Percentiles rank a stretch among this genome's conserved stretches.
These are phyloP conservation scores for Telmatherina bonti DNA, from an alignment of 2,797 vertebrate species.

Conservation along the genomic window DNA sequence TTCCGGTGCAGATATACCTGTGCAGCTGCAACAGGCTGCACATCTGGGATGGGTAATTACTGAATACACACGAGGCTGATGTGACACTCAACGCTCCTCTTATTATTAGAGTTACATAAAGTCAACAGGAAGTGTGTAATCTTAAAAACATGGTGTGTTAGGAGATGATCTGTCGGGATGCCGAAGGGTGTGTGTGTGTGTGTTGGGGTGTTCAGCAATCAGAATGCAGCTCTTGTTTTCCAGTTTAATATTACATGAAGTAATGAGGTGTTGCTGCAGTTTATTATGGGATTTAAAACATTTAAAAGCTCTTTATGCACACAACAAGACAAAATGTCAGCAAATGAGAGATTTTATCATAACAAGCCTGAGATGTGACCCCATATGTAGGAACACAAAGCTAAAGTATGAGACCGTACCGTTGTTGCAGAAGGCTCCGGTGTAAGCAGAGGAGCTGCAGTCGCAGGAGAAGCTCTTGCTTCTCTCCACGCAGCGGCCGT, in stretches of 20 bases:
- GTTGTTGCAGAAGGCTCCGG: slow-evolving; percentile 90
- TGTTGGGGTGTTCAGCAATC: neutral
- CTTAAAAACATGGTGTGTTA: neutral
- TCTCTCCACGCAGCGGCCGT: slow-evolving; percentile 88
- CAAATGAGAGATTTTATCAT: too few relatives aligned
- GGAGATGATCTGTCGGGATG: slow-evolving; percentile 1
- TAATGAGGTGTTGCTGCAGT: neutral
- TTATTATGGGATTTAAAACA: neutral
- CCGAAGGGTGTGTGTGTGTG: too few relatives aligned
- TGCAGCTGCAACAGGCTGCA: slow-evolving; percentile 1
- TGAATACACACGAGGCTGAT: slow-evolving; percentile 5
- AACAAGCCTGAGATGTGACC: neutral
- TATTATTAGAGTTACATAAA: slow-evolving; percentile 11
- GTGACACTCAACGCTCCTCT: slow-evolving; percentile 20
- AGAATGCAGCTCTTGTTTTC: too few relatives aligned
- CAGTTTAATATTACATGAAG: too few relatives aligned
- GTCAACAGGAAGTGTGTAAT: neutral
- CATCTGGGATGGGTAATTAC: slow-evolving; percentile 28
- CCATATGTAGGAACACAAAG: neutral
- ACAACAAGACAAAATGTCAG: neutral
- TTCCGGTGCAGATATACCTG: slow-evolving; percentile 10
- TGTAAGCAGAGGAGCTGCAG: slow-evolving; percentile 87
- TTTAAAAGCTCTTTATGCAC: neutral
- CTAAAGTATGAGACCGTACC: slow-evolving; percentile 70
- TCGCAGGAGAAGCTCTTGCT: slow-evolving; percentile 89